Evolutionary conservation across 1,140 invertebrate genomes (phyloP), one percentile per base, ranked within the genome.

Genomic region (Harpegnathos saltator): DNA sequence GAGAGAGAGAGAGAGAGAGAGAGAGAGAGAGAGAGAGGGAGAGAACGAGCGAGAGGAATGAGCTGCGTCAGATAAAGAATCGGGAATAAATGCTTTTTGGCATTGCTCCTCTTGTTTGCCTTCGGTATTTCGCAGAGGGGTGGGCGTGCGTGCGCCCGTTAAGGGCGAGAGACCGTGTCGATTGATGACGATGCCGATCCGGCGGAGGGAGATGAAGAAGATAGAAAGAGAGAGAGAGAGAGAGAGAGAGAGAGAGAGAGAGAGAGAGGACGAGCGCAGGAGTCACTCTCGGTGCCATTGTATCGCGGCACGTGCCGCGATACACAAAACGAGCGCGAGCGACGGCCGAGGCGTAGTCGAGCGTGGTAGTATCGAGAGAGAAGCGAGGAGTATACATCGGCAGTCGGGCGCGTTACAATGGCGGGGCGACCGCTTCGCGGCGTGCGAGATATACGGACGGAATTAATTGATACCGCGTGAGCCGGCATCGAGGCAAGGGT

Each of bases 401-500:
- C 75, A 71, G 22, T 26, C 62, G 69, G 38, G 26, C 33, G 38
- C 54, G 48, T 85, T 82, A 87, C 68, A 86, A 84, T 82, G 71
- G 62, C 52, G 3, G 84, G 33, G 1, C 66, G 74, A 73, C 44
- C 52, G 61, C 58, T 75, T 58, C 71, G 54, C 33, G n/a, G n/a
- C n/a, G n/a, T n/a, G n/a, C n/a, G 38, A 71, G 84, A 90, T 90
- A 90, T 89, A 90, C 80, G 89, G 89, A 88, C 88, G 84, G 90
- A 92, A 93, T 94, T 94, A 94, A 94, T 94, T 94, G 93, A 93
- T 93, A 92, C 88, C 91, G 90, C 93, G 93, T 94, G 93, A 93
- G 90, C 90, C 73, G 63, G 89, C 92, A 92, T 93, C 66, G 74
- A 52, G 9, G 89, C 78, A 93, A 92, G 92, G 92, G 91, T 93